Percentiles rank a stretch among this genome's conserved stretches.
These are phyloP conservation scores for Drosophila parthenogenetica DNA, from an alignment of 2,888 invertebrate genomes.

Conservation along the genomic window DNA sequence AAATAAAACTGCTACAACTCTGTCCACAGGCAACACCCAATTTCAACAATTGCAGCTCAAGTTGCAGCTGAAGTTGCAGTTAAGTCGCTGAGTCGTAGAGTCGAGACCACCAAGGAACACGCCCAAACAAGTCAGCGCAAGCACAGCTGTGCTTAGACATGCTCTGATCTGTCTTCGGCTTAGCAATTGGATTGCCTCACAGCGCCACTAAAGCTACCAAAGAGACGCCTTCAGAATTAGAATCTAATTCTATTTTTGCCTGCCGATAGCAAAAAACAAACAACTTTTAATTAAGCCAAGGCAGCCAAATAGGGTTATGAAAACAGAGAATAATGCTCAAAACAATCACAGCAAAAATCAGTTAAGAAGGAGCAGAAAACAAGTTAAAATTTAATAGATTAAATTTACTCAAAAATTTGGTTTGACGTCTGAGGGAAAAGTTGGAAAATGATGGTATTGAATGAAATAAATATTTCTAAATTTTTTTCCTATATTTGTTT, in stretches of 20 bases:
- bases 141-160: constrained; percentile 60
- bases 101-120: constrained; percentile 74
- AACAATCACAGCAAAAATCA: background rate
- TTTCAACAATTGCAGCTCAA: constrained; percentile 58
- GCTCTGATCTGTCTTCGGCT: constrained; percentile 36
- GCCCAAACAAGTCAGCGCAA: constrained; percentile 70
- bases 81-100: constrained; percentile 15
- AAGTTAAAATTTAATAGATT: too few relatives aligned
- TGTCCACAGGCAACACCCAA: constrained; percentile 64
- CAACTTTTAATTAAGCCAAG: constrained; percentile 55
- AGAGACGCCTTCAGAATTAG: constrained; percentile 36
- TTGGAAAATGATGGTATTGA: too few relatives aligned
- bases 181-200: constrained; percentile 15
- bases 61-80: constrained; percentile 24
- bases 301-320: constrained; percentile 4
- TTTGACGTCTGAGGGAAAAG: too few relatives aligned
- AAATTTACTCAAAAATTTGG: too few relatives aligned
- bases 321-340: too few relatives aligned
- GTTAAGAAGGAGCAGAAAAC: background rate
- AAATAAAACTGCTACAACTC: constrained; percentile 31
- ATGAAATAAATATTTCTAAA: too few relatives aligned
- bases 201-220: constrained; percentile 12
- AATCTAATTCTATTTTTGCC: constrained; percentile 69
- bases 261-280: constrained; percentile 34
- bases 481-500: too few relatives aligned